Evolutionary conservation across 2,113 vertebrate species (phyloP).

Genomic region (Amphilophus citrinellus): DNA sequence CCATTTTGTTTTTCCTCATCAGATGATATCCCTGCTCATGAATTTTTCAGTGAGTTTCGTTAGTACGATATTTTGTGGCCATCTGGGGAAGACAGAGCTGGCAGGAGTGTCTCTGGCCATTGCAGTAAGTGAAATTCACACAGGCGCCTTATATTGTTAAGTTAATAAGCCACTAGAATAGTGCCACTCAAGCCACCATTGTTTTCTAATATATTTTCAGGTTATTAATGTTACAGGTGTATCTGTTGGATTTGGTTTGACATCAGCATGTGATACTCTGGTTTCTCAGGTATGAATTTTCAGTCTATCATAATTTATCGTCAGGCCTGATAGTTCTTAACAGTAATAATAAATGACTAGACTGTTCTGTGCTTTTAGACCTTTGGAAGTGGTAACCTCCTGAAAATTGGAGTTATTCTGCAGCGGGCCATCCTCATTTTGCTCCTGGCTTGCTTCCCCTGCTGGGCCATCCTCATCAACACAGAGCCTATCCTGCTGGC

Average conservation of each 20-base stretch:
- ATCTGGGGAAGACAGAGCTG: constrained; percentile 88
- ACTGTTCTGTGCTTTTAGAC: constrained; percentile 75
- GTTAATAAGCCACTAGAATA: neutral
- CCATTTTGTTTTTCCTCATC: neutral
- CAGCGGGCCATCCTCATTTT: constrained; percentile 87
- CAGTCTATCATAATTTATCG: neutral
- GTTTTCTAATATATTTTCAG: constrained; percentile 70
- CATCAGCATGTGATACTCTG: constrained; percentile 91
- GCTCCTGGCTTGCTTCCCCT: constrained; percentile 90
- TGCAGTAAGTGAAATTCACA: constrained; percentile 79
- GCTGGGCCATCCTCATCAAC: constrained; percentile 94
- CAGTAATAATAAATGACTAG: neutral
- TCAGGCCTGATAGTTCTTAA: neutral
- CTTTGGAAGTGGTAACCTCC: constrained; percentile 86
- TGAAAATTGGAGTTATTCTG: constrained; percentile 88
- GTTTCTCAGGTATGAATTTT: constrained; percentile 89
- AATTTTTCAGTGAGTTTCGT: constrained; percentile 85
- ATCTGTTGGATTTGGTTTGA: constrained; percentile 88
- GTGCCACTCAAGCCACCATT: neutral
- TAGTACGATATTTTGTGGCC: constrained; percentile 93
- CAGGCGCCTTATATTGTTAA: neutral
- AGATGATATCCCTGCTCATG: constrained; percentile 87
- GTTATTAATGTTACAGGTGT: constrained; percentile 89
- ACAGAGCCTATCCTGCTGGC: constrained; percentile 87
- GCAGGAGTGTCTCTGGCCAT: constrained; percentile 88